Conservation (phyloP, 1,140 invertebrate genomes). For the Listronotus oregonensis region DNA sequence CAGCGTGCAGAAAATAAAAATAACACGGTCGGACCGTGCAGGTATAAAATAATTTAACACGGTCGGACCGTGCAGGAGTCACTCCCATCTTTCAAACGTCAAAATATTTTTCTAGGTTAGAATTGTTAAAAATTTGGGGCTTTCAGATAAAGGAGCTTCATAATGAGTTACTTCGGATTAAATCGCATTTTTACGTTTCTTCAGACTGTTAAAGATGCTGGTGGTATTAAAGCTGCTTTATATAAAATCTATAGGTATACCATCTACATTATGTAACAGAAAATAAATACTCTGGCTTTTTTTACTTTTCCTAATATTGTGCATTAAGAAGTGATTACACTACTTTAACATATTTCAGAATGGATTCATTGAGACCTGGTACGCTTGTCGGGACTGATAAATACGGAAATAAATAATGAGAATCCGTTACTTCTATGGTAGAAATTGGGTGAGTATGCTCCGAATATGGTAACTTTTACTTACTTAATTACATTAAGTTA, state of each 20-base stretch:
- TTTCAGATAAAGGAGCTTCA: not conserved
- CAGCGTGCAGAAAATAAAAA: no score
- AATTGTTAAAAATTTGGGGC: not conserved
- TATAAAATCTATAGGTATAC: conserved; percentile 76
- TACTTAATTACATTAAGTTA: not conserved
- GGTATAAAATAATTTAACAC: no score
- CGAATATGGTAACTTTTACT: conserved; percentile 60
- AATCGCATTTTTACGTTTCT: conserved; percentile 74
- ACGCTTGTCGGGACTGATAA: conserved; percentile 90
- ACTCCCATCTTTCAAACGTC: no score
- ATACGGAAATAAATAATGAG: conserved; percentile 95
- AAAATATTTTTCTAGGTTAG: conserved; percentile 1
- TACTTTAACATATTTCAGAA: conserved; percentile 61
- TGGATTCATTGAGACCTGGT: conserved; percentile 87
- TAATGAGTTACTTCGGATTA: conserved; percentile 63
- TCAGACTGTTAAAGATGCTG: conserved; percentile 74
- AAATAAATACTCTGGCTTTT: conserved; percentile 6
- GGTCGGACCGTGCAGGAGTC: no score
- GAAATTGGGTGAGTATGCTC: conserved; percentile 94
- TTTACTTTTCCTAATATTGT: not conserved
- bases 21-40: no score
- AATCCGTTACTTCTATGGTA: conserved; percentile 89
- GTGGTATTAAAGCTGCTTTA: conserved; percentile 72
- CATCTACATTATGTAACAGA: conserved; percentile 52
- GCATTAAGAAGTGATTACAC: not conserved